Evolutionary conservation across 2,113 vertebrate species (phyloP), one percentile per base, ranked within the genome.

Genomic region (Sander vitreus): DNA sequence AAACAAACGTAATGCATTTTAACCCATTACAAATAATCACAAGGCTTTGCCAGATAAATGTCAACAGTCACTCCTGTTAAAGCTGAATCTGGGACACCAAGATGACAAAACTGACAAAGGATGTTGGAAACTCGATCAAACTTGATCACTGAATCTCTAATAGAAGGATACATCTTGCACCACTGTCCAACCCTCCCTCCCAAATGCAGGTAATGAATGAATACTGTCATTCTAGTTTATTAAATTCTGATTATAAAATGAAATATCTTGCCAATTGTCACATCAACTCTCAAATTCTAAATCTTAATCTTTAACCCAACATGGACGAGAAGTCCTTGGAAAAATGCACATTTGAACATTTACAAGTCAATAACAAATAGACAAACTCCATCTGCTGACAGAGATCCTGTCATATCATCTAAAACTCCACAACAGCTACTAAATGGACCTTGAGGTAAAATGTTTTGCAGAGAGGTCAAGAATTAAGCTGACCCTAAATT

Each of bases 201-300:
- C 0, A 12, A 25, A 27, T 70, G 12, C 18, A 68, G 55, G 15
- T 25, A 27, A 58, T 2, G 4, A 0, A 50, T 47, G 27, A 27
- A 27, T 27, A 50, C 14, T 48, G 47, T 18, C 11, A 16, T 47
- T 59, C 16, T 21, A 11, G 12, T 18, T 18, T 18, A 53, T 27
- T 58, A 16, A 55, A 62, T 57, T 55, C 8, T 51, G 5, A 18
- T 60, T n/a, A 45, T n/a, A 51, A 33, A 51, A 39, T 23, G 11
- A 70, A 66, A 57, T 16, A 54, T 25, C 47, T 43, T n/a, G 11
- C 54, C 11, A 73, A 55, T 33, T 67, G 25, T 25, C 59, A 75
- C 9, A 50, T 67, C 23, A 21, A 51, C 9, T 33, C 51, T 48
- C 19, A 30, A 30, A 60, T n/a, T 62, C 0, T 3, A 54, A n/a